Conservation (phyloP, 1,140 invertebrate genomes). For the Euwallacea similis region DNA sequence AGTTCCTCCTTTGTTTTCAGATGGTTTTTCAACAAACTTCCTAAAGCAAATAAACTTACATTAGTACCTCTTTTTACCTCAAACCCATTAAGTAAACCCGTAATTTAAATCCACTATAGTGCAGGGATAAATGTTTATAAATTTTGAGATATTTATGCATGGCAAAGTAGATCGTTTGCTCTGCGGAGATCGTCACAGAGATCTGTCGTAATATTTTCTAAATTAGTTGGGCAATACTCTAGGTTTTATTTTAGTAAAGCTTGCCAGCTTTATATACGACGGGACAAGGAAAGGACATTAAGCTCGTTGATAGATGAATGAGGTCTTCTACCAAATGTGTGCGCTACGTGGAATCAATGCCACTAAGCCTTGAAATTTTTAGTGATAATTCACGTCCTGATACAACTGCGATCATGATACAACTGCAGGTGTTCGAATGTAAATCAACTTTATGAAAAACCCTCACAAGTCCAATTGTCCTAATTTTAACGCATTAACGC, state of each 20-base stretch:
- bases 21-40: not conserved
- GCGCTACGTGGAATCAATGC: too few relatives aligned
- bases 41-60: not conserved
- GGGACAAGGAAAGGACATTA: slow-evolving; percentile 3
- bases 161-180: not conserved
- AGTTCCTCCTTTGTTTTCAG: too few relatives aligned
- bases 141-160: not conserved
- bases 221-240: slow-evolving; percentile 1
- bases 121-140: slow-evolving; percentile 1
- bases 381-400: too few relatives aligned
- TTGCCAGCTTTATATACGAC: not conserved
- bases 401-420: too few relatives aligned
- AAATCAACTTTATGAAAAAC: too few relatives aligned
- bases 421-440: too few relatives aligned
- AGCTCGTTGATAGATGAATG: slow-evolving; percentile 1
- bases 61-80: not conserved
- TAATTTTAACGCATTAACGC: slow-evolving; percentile 8
- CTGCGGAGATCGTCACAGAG: not conserved
- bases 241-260: slow-evolving; percentile 2
- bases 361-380: too few relatives aligned
- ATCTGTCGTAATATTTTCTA: not conserved
- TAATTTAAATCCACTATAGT: slow-evolving; percentile 1
- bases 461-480: slow-evolving; percentile 15
- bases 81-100: slow-evolving; percentile 2
- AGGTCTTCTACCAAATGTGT: not conserved